phyloP scores from a whole-genome alignment of 2,888 invertebrate genomes.

The Griposia aprilina region DNA sequence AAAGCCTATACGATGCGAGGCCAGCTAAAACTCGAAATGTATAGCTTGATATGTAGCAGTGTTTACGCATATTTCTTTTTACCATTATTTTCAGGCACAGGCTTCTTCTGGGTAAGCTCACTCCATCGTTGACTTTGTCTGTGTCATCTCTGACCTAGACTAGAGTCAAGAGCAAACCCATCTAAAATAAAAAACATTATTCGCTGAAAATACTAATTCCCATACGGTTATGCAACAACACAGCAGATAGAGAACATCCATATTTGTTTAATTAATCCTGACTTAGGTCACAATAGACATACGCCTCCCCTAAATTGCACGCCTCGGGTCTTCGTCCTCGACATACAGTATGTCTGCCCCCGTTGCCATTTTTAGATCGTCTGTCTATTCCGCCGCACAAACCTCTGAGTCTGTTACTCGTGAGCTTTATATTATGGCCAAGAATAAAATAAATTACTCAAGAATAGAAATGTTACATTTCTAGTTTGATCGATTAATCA shows the following conservation, averaged over 20 bases:
- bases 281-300: too few species aligned
- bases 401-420: background rate
- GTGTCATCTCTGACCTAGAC: too few species aligned
- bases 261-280: background rate
- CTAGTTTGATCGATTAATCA: conserved; percentile 31
- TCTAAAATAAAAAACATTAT: background rate
- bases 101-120: too few species aligned
- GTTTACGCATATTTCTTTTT: background rate
- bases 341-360: too few species aligned
- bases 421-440: background rate
- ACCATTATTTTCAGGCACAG: too few species aligned
- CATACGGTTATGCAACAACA: too few species aligned
- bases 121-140: too few species aligned
- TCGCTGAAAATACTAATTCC: background rate
- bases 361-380: background rate
- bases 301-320: background rate
- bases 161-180: too few species aligned
- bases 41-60: too few species aligned
- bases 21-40: too few species aligned
- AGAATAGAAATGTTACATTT: conserved; percentile 28
- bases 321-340: background rate
- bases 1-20: too few species aligned
- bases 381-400: background rate
- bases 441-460: conserved; percentile 24
- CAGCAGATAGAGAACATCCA: background rate